These are phyloP conservation scores for Gila orcuttii DNA, from an alignment of 2,113 vertebrate species.

Conservation along the genomic window DNA sequence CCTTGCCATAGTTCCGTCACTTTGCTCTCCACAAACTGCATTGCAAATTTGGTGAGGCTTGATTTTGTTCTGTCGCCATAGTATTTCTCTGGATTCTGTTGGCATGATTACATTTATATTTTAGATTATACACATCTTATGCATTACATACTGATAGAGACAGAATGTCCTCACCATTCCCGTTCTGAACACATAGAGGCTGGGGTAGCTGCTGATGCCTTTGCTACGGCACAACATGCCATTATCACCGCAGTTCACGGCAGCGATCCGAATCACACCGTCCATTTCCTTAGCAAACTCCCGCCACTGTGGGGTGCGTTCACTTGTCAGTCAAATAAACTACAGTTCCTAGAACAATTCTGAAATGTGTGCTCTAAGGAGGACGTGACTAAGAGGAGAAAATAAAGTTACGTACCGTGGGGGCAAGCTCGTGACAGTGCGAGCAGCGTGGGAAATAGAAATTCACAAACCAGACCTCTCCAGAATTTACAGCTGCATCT, in stretches of 20 bases:
- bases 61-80: slow-evolving; percentile 86
- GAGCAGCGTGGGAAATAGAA: slow-evolving; percentile 97
- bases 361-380: not conserved
- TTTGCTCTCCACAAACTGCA: slow-evolving; percentile 88
- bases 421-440: slow-evolving; percentile 95
- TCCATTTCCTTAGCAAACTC: slow-evolving; percentile 98
- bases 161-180: slow-evolving; percentile 80
- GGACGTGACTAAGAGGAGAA: not conserved
- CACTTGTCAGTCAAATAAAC: not conserved
- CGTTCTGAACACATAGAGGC: slow-evolving; percentile 86
- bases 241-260: slow-evolving; percentile 97
- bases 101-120: slow-evolving; percentile 16
- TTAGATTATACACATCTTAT: not conserved
- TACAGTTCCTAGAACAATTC: not conserved
- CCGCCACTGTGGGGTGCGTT: slow-evolving; percentile 82
- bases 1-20: slow-evolving; percentile 91
- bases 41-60: slow-evolving; percentile 85
- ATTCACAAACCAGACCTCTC: slow-evolving; percentile 98
- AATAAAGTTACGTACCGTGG: slow-evolving; percentile 78
- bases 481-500: slow-evolving; percentile 93
- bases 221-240: slow-evolving; percentile 89
- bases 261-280: slow-evolving; percentile 90
- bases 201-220: slow-evolving; percentile 94
- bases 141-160: not conserved
- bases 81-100: slow-evolving; percentile 89